Evolutionary conservation across 37 sponge, comb jelly and placozoan species (phyloP), one percentile per base, ranked within the genome.

Genomic region (Crambe crambe): DNA sequence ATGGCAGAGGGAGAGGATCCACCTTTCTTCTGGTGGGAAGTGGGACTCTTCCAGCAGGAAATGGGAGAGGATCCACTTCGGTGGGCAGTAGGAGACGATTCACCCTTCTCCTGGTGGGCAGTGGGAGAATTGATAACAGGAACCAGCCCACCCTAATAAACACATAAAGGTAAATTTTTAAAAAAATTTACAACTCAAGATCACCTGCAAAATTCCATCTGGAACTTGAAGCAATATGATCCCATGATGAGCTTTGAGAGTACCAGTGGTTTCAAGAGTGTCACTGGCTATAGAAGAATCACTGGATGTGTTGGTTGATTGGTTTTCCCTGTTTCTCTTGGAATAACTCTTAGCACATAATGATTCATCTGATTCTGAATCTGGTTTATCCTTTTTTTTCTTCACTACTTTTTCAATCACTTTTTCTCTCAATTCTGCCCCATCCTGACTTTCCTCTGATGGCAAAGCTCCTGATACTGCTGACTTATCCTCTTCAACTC

Each of bases 171-270:
- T n/a, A n/a, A n/a, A n/a, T n/a, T n/a, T n/a, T n/a, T n/a, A 47
- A 47, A 47, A 47, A 47, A 47, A 47, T 47, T 47, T 12, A 47
- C 51, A 47, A 6, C 6, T 6, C 12, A 12, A 15, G 51, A 47
- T 47, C 51, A 77, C 77, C 77, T 77, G 77, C 31, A 77, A 31
- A 17, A 77, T 26, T 2, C 77, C 77, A 2, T 77, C 42, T 38
- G 77, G 77, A 1, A 77, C 77, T 41, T 63, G 37, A 6, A 77
- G 64, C 10, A 77, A 64, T 51, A 31, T 17, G n/a, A 73, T 25
- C 6, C 51, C 51, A 47, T 12, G 10, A 47, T 15, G 10, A 47
- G 12, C 6, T 47, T 12, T 6, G 12, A 15, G 10, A 6, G 10
- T 47, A 12, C 6, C 12, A 47, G 12, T 6, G 12, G 6, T 15